phyloP scores from a whole-genome alignment of 64 coral and sea anemone species.

The Porites australiensis region DNA sequence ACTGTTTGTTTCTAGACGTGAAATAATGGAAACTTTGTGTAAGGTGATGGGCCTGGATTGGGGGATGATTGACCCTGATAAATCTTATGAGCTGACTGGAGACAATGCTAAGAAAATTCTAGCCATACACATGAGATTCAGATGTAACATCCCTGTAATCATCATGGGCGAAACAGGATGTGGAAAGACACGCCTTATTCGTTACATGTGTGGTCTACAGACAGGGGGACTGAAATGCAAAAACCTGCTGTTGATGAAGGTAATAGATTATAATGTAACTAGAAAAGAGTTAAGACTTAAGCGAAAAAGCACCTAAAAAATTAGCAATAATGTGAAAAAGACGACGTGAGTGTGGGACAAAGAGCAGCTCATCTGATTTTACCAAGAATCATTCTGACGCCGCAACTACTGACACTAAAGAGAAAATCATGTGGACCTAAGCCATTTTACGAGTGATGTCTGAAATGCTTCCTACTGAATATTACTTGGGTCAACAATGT shows the following conservation, averaged over 20 bases:
- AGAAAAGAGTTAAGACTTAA: too few species aligned
- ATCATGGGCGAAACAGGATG: constrained; percentile 90
- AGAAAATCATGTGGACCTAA: too few species aligned
- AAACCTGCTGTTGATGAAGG: constrained; percentile 89
- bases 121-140: constrained; percentile 72
- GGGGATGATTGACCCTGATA: constrained; percentile 11
- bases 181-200: constrained; percentile 75
- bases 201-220: constrained; percentile 75
- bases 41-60: constrained; percentile 36
- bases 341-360: too few species aligned
- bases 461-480: too few species aligned
- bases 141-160: constrained; percentile 82
- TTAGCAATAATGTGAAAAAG: too few species aligned
- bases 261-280: background rate
- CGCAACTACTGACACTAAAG: too few species aligned
- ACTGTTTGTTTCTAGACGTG: background rate
- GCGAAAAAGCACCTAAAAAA: too few species aligned
- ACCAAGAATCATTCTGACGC: too few species aligned
- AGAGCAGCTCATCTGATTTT: too few species aligned
- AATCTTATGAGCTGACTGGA: constrained; percentile 41
- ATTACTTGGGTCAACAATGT: too few species aligned
- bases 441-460: too few species aligned
- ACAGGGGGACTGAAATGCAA: background rate
- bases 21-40: constrained; percentile 37
- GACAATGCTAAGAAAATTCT: constrained; percentile 70